Evolutionary conservation across 1,140 invertebrate genomes (phyloP).

Genomic region (Leucophenga varia): DNA sequence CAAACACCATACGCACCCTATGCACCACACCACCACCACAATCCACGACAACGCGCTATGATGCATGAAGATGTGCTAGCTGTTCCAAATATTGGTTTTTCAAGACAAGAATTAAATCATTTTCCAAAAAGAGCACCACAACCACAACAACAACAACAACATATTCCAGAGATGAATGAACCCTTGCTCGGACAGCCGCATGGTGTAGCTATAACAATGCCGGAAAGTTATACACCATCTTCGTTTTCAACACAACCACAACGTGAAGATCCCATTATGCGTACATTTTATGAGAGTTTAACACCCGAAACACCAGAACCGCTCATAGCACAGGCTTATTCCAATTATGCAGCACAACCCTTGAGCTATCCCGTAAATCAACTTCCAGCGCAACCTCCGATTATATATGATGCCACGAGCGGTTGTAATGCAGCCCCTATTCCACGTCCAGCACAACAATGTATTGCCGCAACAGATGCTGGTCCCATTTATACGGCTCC

Average conservation of each 20-base stretch:
- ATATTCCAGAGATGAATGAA: no score
- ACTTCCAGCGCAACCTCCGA: background rate
- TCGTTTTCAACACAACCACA: background rate
- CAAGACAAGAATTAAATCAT: slow-evolving; percentile 14
- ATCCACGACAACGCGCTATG: slow-evolving; percentile 7
- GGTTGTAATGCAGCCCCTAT: background rate
- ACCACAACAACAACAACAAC: no score
- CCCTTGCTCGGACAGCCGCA: no score
- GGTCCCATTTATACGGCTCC: slow-evolving; percentile 57
- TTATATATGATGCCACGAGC: slow-evolving; percentile 1
- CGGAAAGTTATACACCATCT: no score
- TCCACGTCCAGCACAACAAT: background rate
- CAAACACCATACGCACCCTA: background rate
- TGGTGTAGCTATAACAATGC: no score
- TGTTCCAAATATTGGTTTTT: slow-evolving; percentile 21
- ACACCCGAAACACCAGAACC: slow-evolving; percentile 3
- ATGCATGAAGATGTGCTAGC: slow-evolving; percentile 22
- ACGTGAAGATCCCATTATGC: slow-evolving; percentile 39
- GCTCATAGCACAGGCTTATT: background rate
- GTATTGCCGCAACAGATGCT: slow-evolving; percentile 11
- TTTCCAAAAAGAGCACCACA: no score
- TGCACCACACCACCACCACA: background rate
- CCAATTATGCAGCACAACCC: no score
- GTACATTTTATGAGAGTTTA: slow-evolving; percentile 32
- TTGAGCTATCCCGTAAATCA: background rate